Conservation (phyloP, 92 coral and sea anemone species). For the Phenganax stokvisi region DNA sequence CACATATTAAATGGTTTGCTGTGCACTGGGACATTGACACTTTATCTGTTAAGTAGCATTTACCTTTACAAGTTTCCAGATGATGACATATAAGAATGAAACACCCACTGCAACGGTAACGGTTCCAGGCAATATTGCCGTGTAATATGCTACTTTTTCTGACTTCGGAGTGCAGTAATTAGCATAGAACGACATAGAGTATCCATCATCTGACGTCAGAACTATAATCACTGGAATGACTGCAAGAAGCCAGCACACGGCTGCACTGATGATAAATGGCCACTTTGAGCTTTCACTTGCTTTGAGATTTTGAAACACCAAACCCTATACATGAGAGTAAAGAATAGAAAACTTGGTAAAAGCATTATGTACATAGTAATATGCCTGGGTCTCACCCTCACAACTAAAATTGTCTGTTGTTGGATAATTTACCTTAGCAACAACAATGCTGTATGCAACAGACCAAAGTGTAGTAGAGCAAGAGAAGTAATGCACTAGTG, state of each 20-base stretch:
- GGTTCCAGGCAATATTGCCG: slow-evolving; percentile 52
- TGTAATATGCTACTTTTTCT: slow-evolving; percentile 43
- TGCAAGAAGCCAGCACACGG: slow-evolving; percentile 72
- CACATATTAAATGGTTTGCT: neutral
- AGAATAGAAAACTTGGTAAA: neutral
- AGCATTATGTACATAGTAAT: too few relatives aligned
- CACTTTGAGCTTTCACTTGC: neutral
- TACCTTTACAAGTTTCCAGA: slow-evolving; percentile 28
- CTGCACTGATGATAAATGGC: slow-evolving; percentile 51
- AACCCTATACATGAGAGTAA: slow-evolving; percentile 21
- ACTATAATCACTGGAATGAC: slow-evolving; percentile 71
- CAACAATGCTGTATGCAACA: slow-evolving; percentile 60
- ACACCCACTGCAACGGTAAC: slow-evolving; percentile 61
- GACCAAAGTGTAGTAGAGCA: slow-evolving; percentile 72
- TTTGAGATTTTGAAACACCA: slow-evolving; percentile 10
- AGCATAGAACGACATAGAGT: slow-evolving; percentile 41
- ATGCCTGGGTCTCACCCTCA: neutral
- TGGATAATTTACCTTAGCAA: slow-evolving; percentile 59
- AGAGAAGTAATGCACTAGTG: slow-evolving; percentile 55
- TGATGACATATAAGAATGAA: slow-evolving; percentile 50
- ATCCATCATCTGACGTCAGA: slow-evolving; percentile 43
- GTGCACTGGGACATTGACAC: too few relatives aligned
- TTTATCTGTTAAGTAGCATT: neutral
- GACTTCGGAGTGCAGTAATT: slow-evolving; percentile 51
- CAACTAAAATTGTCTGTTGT: neutral